These are phyloP conservation scores for Notoglanidium macrostoma DNA, from an alignment of 2,797 vertebrate genomes.

Conservation along the genomic window DNA sequence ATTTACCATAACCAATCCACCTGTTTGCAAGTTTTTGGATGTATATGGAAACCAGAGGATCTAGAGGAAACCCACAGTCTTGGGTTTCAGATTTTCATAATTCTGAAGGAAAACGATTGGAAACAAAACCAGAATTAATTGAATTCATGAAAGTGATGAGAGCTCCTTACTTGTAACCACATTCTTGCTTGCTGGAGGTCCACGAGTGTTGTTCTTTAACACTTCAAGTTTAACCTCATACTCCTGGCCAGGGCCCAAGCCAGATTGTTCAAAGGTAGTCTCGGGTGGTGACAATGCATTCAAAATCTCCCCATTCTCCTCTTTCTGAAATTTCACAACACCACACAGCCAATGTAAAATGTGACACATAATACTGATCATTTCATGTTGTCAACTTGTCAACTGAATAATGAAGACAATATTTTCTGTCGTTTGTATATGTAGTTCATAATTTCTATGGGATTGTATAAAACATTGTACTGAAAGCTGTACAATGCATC, in stretches of 20 bases:
- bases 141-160: neutral
- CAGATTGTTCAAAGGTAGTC: constrained; percentile 92
- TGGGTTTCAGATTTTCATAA: neutral
- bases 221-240: constrained; percentile 94
- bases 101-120: neutral
- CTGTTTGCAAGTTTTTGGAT: neutral
- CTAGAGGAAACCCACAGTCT: too few relatives aligned
- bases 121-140: neutral
- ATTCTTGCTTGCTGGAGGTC: constrained; percentile 85
- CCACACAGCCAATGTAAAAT: constrained; percentile 15
- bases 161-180: constrained; percentile 88
- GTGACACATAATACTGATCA: neutral
- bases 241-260: constrained; percentile 91
- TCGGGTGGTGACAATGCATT: constrained; percentile 87
- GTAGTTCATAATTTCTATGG: neutral
- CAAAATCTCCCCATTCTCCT: constrained; percentile 90
- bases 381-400: constrained; percentile 14
- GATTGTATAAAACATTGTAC: neutral
- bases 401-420: neutral
- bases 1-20: neutral
- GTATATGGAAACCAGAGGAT: neutral
- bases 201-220: constrained; percentile 92
- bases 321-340: constrained; percentile 80
- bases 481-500: constrained; percentile 8
- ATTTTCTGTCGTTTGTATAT: constrained; percentile 1